phyloP scores from a whole-genome alignment of 2,797 vertebrate genomes.

The Distichodus sexfasciatus region DNA sequence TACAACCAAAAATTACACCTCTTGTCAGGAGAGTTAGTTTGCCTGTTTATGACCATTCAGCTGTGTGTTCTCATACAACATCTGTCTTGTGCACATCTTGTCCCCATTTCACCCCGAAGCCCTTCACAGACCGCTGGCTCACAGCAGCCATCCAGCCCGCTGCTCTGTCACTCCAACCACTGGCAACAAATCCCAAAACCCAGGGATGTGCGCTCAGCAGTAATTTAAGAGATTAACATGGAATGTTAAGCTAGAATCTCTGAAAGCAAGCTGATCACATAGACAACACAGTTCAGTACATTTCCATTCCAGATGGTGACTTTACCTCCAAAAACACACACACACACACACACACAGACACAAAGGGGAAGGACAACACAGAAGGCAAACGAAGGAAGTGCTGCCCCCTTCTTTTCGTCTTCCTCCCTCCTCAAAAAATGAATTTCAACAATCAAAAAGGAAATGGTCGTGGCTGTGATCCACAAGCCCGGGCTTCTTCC shows the following conservation, averaged over 20 bases:
- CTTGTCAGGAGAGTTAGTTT: not conserved
- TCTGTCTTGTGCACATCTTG: not conserved
- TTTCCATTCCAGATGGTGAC: slow-evolving; percentile 34
- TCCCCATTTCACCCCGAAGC: slow-evolving; percentile 9
- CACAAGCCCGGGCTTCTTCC: slow-evolving; percentile 46
- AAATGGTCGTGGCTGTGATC: slow-evolving; percentile 43
- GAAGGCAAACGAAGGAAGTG: slow-evolving; percentile 49
- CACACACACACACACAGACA: slow-evolving; percentile 30
- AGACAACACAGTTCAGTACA: slow-evolving; percentile 5
- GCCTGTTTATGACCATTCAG: not conserved
- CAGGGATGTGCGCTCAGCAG: not conserved
- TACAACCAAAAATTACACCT: not conserved
- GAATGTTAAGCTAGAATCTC: not conserved
- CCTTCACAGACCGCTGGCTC: not conserved
- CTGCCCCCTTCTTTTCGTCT: slow-evolving; percentile 43
- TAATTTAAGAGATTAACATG: not conserved
- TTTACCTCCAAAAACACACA: slow-evolving; percentile 43
- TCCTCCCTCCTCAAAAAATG: slow-evolving; percentile 39
- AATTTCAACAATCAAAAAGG: slow-evolving; percentile 50
- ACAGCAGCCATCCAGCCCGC: not conserved
- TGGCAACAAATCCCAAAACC: not conserved
- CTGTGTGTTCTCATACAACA: not conserved
- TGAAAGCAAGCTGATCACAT: slow-evolving; percentile 19
- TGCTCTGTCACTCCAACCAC: not conserved
- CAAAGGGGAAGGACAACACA: slow-evolving; percentile 40